These are phyloP conservation scores for Drosophila barbarae DNA, from an alignment of 2,888 invertebrate species.

Conservation along the genomic window DNA sequence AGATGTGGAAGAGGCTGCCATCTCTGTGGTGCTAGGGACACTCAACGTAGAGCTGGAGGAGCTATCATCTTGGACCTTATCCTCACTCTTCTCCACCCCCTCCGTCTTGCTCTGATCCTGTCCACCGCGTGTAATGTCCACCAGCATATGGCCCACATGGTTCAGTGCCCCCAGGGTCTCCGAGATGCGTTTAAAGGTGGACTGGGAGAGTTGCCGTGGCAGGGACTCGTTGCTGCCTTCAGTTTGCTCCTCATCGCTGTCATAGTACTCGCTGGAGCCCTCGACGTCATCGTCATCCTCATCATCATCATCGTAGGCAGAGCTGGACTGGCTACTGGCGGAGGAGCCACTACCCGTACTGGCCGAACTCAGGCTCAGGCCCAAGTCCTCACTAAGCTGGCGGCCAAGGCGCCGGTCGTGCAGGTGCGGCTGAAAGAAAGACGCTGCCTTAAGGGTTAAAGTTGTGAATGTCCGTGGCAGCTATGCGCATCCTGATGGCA, in stretches of 20 bases:
- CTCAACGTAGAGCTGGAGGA: neutral
- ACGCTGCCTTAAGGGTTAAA: slow-evolving; percentile 79
- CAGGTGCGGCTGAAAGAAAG: slow-evolving; percentile 79
- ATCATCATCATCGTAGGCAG: slow-evolving; percentile 51
- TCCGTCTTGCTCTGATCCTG: slow-evolving; percentile 63
- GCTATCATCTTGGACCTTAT: slow-evolving; percentile 22
- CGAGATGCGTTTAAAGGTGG: slow-evolving; percentile 83
- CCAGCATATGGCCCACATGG: slow-evolving; percentile 90
- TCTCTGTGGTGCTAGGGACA: slow-evolving; percentile 25
- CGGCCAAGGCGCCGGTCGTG: slow-evolving; percentile 58
- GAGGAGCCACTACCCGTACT: slow-evolving; percentile 49
- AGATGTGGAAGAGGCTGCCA: neutral
- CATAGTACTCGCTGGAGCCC: slow-evolving; percentile 72
- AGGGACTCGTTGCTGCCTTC: slow-evolving; percentile 70
- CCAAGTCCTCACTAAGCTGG: slow-evolving; percentile 42
- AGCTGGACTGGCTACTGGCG: slow-evolving; percentile 39
- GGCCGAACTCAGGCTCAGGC: slow-evolving; percentile 38
- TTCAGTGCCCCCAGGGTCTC: slow-evolving; percentile 89
- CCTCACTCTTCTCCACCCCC: slow-evolving; percentile 18
- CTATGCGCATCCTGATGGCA: slow-evolving; percentile 35
- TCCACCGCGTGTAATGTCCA: slow-evolving; percentile 86
- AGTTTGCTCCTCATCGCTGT: slow-evolving; percentile 65
- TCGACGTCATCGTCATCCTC: slow-evolving; percentile 57
- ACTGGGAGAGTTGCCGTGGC: slow-evolving; percentile 82
- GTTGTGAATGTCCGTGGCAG: slow-evolving; percentile 59